phyloP scores from a whole-genome alignment of 2,888 invertebrate species.

The Xestia xanthographa region DNA sequence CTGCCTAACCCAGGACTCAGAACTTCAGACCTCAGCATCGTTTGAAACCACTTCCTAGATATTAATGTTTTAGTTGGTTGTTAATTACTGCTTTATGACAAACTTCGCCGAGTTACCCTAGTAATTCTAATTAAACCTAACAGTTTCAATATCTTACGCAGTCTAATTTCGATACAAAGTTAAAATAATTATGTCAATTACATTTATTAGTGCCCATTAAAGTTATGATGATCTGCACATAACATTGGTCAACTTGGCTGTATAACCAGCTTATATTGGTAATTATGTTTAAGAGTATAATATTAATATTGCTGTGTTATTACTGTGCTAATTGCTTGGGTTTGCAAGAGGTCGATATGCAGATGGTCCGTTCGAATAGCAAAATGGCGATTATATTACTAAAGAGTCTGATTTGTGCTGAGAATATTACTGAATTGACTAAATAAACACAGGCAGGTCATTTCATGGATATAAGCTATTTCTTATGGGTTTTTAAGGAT shows the following conservation, averaged over 20 bases:
- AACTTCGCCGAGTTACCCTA: background rate
- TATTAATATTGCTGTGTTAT: conserved; percentile 20
- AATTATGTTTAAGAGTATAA: conserved; percentile 32
- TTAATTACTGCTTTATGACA: background rate
- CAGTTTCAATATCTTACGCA: conserved; percentile 14
- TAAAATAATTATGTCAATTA: conserved; percentile 27
- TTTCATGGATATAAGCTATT: background rate
- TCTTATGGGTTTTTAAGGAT: background rate
- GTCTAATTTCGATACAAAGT: conserved; percentile 28
- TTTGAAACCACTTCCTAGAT: background rate
- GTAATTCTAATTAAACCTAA: background rate
- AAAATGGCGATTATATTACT: background rate
- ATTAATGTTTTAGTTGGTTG: background rate
- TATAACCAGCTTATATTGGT: background rate
- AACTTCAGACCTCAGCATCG: background rate
- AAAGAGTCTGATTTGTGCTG: background rate
- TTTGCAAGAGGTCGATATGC: conserved; percentile 4
- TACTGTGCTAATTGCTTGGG: conserved; percentile 9
- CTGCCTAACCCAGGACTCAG: too few relatives aligned
- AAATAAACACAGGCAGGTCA: background rate
- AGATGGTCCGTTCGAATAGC: background rate
- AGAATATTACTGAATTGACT: background rate
- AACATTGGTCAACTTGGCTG: conserved; percentile 17
- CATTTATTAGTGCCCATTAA: conserved; percentile 32
- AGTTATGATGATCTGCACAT: conserved; percentile 10